These are phyloP conservation scores for Epistrophella euchroma DNA, from an alignment of 2,888 invertebrate genomes.

Conservation along the genomic window DNA sequence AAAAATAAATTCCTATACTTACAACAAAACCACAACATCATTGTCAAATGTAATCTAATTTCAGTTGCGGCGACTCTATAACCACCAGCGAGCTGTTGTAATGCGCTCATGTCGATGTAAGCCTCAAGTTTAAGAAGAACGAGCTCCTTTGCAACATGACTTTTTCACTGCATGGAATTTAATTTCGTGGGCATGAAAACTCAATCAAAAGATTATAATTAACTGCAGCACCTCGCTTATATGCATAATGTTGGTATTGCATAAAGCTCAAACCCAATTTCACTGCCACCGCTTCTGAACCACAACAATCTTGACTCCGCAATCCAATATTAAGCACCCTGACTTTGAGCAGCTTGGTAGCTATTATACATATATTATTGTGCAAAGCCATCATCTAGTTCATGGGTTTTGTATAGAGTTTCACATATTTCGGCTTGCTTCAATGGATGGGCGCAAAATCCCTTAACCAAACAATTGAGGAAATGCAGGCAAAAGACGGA, in stretches of 20 bases:
- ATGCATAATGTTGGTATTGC: not conserved
- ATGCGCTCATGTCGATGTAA: conserved; percentile 1
- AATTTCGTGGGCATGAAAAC: conserved; percentile 46
- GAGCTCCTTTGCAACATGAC: conserved; percentile 41
- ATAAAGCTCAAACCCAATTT: not conserved
- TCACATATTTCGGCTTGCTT: conserved; percentile 9
- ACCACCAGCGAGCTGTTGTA: not conserved
- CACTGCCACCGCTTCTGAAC: not conserved
- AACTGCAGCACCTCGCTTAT: conserved; percentile 9
- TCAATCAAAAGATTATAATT: conserved; percentile 39
- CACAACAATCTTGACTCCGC: conserved; percentile 13
- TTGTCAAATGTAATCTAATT: conserved; percentile 56
- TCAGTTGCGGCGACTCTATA: not conserved
- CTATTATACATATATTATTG: not conserved
- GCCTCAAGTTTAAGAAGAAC: conserved; percentile 15
- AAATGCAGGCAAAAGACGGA: conserved; percentile 23
- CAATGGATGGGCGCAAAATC: conserved; percentile 5
- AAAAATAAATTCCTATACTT: not conserved
- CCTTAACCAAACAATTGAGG: conserved; percentile 22
- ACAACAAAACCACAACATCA: conserved; percentile 19
- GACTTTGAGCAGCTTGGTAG: conserved; percentile 16
- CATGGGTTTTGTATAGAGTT: conserved; percentile 7
- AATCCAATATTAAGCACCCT: conserved; percentile 20
- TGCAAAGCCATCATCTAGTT: conserved; percentile 26
- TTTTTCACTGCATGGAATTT: conserved; percentile 12